Base-by-base conservation (phyloP, 2,797 vertebrate genomes). In the Halcyon smyrnensis region DNA sequence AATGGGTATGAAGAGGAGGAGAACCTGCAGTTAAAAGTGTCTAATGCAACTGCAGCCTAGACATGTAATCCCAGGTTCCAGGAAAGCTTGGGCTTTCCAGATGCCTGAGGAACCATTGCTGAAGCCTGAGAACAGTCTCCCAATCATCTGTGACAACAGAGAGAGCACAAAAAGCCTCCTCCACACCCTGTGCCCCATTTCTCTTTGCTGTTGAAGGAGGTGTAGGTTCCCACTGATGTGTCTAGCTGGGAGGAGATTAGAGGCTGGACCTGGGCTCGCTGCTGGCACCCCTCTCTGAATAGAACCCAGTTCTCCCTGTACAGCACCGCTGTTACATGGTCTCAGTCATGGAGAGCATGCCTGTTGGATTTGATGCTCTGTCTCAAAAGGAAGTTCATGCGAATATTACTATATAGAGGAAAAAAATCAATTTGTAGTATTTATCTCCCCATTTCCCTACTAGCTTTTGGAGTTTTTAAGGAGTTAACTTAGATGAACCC, bases 141-240 rank as follows among this genome's bases (percentile, higher is more conserved):
- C 15, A 9, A 9, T 56, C 13, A 56, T 6, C 19, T 1, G 1
- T 70, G 74, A n/a, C 63, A 39, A 65, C 0, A 1, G 21, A 59
- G 16, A 36, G 37, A 37, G 45, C 53, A 43, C 25, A 56, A 65
- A 74, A 83, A 37, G 16, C 32, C 32, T 84, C 28, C 32, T 87
- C 20, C 50, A 48, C 27, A 51, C 20, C 8, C 25, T 41, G 8
- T 69, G 53, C 24, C 39, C 28, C 1, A 1, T 63, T 79, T 30
- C 37, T 70, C 23, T 60, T 59, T n/a, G 18, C 36, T 69, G 17
- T 27, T 65, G 43, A 56, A 76, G 46, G 23, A 65, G 14, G 15
- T 45, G 8, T 34, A 76, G 69, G 14, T 41, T 75, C 23, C 43
- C 30, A 21, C 13, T 0, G 2, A 30, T 1, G 3, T 46, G 21